Base-by-base conservation (phyloP, 2,797 vertebrate genomes). In the Cygnus olor region DNA sequence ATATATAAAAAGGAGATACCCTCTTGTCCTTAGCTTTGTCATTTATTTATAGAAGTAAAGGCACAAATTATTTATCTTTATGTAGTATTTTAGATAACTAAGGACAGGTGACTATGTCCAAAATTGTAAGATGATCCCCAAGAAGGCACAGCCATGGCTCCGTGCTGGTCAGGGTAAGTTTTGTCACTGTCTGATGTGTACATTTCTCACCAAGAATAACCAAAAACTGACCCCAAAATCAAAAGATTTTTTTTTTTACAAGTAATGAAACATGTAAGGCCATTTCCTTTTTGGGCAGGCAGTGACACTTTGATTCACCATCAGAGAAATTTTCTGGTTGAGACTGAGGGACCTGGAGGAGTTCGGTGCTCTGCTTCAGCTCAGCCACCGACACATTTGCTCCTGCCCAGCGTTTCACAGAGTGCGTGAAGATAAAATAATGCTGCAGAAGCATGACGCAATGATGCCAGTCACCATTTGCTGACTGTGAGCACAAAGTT, bases 381-480 rank as follows among this genome's bases (percentile, higher is more conserved):
- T 63, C 21, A 22, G 38, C 9, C 34, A n/a, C 40, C 0, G 0
- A 14, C 30, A 28, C 27, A 12, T 21, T 0, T 0, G 27, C 32
- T 90, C 58, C 49, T 94, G 10, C 36, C 22, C n/a, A 5, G 49
- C 14, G 0, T 34, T 70, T 58, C 42, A 5, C 22, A 56, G 28
- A 42, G 27, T 36, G 68, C 7, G 14, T 3, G 14, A 42, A 25
- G 1, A 1, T 15, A 87, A 56, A 1, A 0, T 15, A 87, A 56
- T 2, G 45, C 22, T 3, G 7, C 32, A 68, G 64, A 88, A 95
- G 79, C 47, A 27, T 1, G n/a, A 71, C 68, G 15, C 15, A 38
- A 19, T 11, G 19, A 47, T 45, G 42, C 24, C 17, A 61, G 19
- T 81, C 45, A 44, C 30, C 61, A 18, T 44, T 54, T 45, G 47